phyloP scores from a whole-genome alignment of 2,797 vertebrate genomes.

The Anniella stebbinsi region DNA sequence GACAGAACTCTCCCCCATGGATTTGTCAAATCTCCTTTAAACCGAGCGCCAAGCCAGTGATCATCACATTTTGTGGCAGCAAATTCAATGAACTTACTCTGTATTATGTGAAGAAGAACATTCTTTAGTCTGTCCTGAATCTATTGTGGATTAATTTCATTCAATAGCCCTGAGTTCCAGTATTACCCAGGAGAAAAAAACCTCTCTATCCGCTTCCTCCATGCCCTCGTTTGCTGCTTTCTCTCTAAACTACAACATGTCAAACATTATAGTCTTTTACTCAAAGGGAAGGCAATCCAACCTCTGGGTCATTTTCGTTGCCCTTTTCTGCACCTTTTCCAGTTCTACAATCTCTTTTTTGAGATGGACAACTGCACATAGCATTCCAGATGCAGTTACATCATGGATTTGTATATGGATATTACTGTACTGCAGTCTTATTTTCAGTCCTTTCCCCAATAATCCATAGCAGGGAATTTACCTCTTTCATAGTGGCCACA shows the following conservation, averaged over 20 bases:
- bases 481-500: too few species aligned
- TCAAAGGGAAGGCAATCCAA: neutral
- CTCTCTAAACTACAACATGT: too few species aligned
- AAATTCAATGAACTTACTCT: neutral
- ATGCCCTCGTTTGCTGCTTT: neutral
- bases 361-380: neutral
- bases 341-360: neutral
- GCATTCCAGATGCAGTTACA: neutral
- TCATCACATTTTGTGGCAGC: neutral
- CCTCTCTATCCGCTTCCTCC: too few species aligned
- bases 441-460: neutral
- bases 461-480: neutral
- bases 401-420: neutral
- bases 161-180: neutral
- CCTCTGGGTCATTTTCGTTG: neutral
- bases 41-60: neutral
- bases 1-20: neutral
- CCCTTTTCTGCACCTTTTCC: neutral
- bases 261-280: neutral
- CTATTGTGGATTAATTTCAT: neutral
- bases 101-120: neutral
- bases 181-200: neutral
- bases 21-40: neutral
- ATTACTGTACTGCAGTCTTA: neutral
- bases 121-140: neutral